A percentile compares a stretch with the other conserved stretches of the same genome.
Conservation (phyloP, 1,140 invertebrate species). For the Maniola jurtina region DNA sequence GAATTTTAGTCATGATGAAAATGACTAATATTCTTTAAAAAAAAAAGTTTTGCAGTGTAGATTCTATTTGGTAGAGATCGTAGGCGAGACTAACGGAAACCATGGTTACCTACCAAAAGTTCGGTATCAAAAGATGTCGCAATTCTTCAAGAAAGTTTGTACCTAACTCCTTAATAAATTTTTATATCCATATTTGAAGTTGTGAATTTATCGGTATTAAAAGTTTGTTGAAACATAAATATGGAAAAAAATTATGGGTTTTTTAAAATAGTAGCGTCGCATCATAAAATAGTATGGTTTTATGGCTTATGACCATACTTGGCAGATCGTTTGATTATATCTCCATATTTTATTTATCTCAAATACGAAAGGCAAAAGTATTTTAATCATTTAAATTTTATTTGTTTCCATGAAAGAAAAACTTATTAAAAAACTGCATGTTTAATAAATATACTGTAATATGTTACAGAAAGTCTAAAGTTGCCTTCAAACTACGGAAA, state of each 20-base stretch:
- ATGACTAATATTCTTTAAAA: too few species aligned
- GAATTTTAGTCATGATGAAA: too few species aligned
- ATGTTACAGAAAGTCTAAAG: too few species aligned
- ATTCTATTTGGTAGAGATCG: too few species aligned
- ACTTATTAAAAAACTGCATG: too few species aligned
- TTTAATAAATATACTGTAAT: too few species aligned
- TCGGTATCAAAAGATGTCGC: background rate
- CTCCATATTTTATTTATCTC: conserved; percentile 1
- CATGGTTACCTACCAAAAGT: too few species aligned
- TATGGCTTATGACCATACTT: conserved; percentile 17
- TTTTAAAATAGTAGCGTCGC: conserved; percentile 9
- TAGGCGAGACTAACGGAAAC: too few species aligned
- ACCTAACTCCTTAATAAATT: background rate
- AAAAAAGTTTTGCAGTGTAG: too few species aligned
- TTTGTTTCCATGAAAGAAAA: background rate
- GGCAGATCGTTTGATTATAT: conserved; percentile 13
- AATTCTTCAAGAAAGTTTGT: background rate
- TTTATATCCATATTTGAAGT: background rate
- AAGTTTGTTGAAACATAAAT: conserved; percentile 1
- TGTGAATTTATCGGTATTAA: conserved; percentile 3
- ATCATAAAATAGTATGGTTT: conserved; percentile 14
- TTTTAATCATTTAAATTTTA: background rate
- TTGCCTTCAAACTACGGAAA: too few species aligned
- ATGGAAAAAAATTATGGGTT: conserved; percentile 2
- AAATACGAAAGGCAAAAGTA: background rate